phyloP scores from a whole-genome alignment of 2,888 invertebrate species.

The Conus canariensis region DNA sequence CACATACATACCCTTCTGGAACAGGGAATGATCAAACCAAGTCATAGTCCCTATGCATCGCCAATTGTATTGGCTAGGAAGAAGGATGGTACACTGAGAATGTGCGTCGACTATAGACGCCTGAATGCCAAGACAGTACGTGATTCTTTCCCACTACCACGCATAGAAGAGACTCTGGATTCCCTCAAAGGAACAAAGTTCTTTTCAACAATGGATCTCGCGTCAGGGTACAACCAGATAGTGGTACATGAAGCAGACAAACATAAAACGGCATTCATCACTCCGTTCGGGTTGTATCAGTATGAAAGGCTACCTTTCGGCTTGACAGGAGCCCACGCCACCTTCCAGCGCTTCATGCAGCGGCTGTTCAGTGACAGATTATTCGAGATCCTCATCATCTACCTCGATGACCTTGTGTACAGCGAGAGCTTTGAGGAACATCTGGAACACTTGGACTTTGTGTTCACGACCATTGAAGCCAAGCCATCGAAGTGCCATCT shows the following conservation, averaged over 20 bases:
- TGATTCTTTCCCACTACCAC: slow-evolving; percentile 20
- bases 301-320: slow-evolving; percentile 21
- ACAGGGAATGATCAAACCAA: neutral
- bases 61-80: slow-evolving; percentile 22
- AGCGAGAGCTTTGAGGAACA: neutral
- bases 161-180: slow-evolving; percentile 3
- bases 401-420: slow-evolving; percentile 1
- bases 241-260: neutral
- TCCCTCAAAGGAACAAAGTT: neutral
- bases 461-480: neutral
- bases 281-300: slow-evolving; percentile 25
- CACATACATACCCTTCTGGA: slow-evolving; percentile 7
- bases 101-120: neutral
- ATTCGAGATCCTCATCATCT: slow-evolving; percentile 6
- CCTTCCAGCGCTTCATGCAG: slow-evolving; percentile 25
- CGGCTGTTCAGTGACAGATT: neutral
- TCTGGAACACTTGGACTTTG: neutral
- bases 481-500: slow-evolving; percentile 1
- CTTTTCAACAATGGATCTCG: slow-evolving; percentile 37
- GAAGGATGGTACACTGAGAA: neutral
- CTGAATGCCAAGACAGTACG: slow-evolving; percentile 11
- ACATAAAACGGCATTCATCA: slow-evolving; percentile 33
- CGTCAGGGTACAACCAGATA: slow-evolving; percentile 32
- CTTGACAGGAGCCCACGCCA: slow-evolving; percentile 2
- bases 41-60: slow-evolving; percentile 31